phyloP scores from a whole-genome alignment of 92 coral and sea anemone species.

The Ricordea florida region DNA sequence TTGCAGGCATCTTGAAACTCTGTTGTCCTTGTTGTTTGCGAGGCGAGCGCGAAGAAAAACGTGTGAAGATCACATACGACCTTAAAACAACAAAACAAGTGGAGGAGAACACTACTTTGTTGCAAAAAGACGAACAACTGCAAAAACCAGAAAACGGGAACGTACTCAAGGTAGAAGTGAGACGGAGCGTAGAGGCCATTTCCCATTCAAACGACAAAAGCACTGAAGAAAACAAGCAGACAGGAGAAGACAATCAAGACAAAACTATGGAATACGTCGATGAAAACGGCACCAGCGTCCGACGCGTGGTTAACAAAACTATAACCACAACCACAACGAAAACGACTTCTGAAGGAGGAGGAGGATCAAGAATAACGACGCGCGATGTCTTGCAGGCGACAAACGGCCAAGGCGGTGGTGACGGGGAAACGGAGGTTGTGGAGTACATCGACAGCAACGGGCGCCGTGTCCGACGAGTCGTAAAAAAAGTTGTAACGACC shows the following conservation, averaged over 20 bases:
- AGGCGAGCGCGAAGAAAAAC: constrained; percentile 19
- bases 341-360: background rate
- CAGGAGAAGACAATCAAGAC: constrained; percentile 17
- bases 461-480: constrained; percentile 19
- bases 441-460: constrained; percentile 35
- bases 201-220: background rate
- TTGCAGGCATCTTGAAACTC: constrained; percentile 3
- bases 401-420: background rate
- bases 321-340: constrained; percentile 63
- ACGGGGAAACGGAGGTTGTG: background rate
- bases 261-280: constrained; percentile 59
- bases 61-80: constrained; percentile 21
- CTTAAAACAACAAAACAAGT: background rate
- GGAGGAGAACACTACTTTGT: constrained; percentile 7
- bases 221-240: background rate
- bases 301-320: constrained; percentile 37
- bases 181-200: background rate
- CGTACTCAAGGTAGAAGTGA: constrained; percentile 4
- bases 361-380: background rate
- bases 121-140: constrained; percentile 5
- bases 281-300: constrained; percentile 55
- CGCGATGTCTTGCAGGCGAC: background rate
- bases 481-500: constrained; percentile 27
- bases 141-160: background rate
- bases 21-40: constrained; percentile 40